These are phyloP conservation scores for Xanthia icteritia DNA, from an alignment of 2,888 invertebrate species.

Conservation along the genomic window DNA sequence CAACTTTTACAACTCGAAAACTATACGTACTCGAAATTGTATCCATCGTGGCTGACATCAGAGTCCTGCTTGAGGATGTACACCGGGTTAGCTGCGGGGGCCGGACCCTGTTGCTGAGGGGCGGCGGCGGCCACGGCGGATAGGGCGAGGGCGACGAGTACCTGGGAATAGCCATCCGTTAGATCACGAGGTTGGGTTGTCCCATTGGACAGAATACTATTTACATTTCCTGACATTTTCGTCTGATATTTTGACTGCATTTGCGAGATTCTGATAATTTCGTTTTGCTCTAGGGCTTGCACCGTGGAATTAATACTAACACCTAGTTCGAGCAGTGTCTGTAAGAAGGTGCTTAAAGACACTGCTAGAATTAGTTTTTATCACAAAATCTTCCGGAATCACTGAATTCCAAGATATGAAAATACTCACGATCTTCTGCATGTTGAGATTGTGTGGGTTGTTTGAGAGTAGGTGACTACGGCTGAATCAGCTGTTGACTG, in stretches of 20 bases:
- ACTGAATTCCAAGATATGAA: neutral
- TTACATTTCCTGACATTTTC: too few relatives aligned
- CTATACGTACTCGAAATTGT: constrained; percentile 62
- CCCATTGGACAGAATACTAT: too few relatives aligned
- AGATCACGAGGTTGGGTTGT: neutral
- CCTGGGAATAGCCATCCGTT: constrained; percentile 35
- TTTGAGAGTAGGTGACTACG: constrained; percentile 48
- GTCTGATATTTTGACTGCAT: neutral
- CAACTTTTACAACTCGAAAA: neutral
- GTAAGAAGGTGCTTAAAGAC: neutral
- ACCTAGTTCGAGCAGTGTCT: too few relatives aligned
- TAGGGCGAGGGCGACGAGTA: constrained; percentile 70
- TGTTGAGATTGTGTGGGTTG: constrained; percentile 51
- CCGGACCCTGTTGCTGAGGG: constrained; percentile 67
- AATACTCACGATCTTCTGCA: constrained; percentile 69
- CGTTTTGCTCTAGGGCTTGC: neutral
- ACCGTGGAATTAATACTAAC: neutral
- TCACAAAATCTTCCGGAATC: too few relatives aligned
- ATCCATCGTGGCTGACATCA: constrained; percentile 61
- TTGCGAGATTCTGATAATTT: neutral
- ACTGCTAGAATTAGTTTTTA: too few relatives aligned
- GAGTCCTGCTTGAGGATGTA: constrained; percentile 65
- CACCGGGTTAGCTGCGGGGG: constrained; percentile 66
- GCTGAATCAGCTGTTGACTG: constrained; percentile 58
- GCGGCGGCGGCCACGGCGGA: constrained; percentile 73